Percentiles rank a stretch among this genome's conserved stretches.
Evolutionary conservation across 2,113 vertebrate species (phyloP).

Genomic region (Pipra filicauda): DNA sequence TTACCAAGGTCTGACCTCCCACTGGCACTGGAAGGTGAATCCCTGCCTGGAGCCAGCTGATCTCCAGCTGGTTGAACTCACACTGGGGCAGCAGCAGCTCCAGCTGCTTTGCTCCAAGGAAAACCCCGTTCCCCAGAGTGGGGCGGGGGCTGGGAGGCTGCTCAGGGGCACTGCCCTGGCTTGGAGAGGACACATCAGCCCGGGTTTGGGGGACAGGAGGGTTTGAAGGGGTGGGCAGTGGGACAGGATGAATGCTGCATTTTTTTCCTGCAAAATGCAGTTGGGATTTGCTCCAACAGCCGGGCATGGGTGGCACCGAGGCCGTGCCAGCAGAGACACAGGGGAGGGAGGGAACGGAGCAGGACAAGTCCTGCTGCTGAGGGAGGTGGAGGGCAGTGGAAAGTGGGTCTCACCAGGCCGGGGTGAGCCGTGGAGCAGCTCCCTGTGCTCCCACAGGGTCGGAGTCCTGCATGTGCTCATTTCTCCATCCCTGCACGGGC

Average conservation of each 20-base stretch:
- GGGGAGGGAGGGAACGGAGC: neutral
- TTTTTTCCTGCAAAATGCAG: neutral
- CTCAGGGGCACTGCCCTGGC: neutral
- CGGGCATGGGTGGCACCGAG: accelerated
- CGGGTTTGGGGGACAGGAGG: neutral
- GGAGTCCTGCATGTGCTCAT: neutral
- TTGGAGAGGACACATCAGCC: neutral
- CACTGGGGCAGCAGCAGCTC: neutral
- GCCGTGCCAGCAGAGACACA: neutral
- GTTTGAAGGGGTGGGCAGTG: neutral
- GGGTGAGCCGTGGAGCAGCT: neutral
- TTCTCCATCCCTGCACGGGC: neutral
- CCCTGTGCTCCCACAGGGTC: neutral
- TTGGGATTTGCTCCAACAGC: accelerated
- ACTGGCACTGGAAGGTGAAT: neutral
- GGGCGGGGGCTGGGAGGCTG: neutral
- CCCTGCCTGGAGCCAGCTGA: neutral
- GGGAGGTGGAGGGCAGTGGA: neutral
- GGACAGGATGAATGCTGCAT: neutral
- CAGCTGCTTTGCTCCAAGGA: neutral
- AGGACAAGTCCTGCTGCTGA: neutral
- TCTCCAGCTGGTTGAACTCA: neutral
- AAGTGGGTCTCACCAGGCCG: accelerated
- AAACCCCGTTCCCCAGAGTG: neutral
- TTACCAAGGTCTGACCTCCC: neutral